Base-by-base conservation (phyloP, 2,888 invertebrate species). In the Cactoblastis cactorum region DNA sequence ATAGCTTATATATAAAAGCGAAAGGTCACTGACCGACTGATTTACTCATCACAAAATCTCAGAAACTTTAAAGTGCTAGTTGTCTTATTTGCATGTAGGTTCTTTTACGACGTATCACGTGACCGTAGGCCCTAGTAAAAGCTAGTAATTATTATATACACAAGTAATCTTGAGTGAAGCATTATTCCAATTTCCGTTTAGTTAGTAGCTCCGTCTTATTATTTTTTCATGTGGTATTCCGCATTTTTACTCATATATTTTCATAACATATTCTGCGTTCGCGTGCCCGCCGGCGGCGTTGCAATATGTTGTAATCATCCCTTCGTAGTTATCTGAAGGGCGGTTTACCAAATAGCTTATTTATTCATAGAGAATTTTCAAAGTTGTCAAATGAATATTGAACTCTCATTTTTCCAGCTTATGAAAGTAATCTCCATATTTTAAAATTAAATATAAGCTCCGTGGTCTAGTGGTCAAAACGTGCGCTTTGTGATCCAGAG, bases 181-280 rank as follows among this genome's bases (percentile, higher is more conserved):
- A n/a, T n/a, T n/a, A n/a, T n/a, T n/a, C n/a, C n/a, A n/a, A n/a
- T n/a, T n/a, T n/a, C n/a, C n/a, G n/a, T 8, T 28, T 22, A 4
- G 5, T 9, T 1, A 8, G n/a, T 37, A 9, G 15, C 71, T 43
- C 43, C 15, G 43, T 28, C 43, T 43, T 71, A 65, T 68, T 61
- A 65, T 67, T 14, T 43, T 43, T 43, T 17, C 12, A 15, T 28
- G 0, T n/a, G 28, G 11, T 28, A n/a, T 24, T 32, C 43, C 28
- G 11, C n/a, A 43, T 15, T 43, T 43, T 41, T 43, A 73, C 70
- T 74, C 71, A 69, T 78, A 70, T 76, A 74, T 74, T 74, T 74
- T 74, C 73, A 72, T 77, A 74, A 73, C 51, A 53, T 54, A 50
- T 54, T 53, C 49, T 54, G 46, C 51, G 53, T 50, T 53, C 48